Conservation (phyloP, 2,888 invertebrate species). For the Ormyrus thymus region DNA sequence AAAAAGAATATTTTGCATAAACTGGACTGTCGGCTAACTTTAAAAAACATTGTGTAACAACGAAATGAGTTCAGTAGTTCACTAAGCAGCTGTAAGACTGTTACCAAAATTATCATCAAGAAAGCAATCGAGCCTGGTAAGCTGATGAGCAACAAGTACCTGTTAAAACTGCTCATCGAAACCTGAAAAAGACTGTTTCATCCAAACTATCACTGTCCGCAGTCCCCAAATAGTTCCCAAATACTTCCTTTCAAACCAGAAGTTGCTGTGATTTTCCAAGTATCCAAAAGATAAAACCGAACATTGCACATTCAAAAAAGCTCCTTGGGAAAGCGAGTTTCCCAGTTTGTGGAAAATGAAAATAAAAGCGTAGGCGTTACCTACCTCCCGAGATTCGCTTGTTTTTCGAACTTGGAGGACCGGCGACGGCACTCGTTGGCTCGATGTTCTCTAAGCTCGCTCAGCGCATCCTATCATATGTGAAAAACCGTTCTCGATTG, state of each 20-base stretch:
- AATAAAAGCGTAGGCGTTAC: slow-evolving; percentile 38
- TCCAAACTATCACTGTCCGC: too few relatives aligned
- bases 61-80: too few relatives aligned
- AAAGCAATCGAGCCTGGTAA: not conserved
- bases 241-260: not conserved
- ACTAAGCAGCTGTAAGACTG: too few relatives aligned
- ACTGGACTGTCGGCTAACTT: not conserved
- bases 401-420: slow-evolving; percentile 1
- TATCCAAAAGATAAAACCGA: too few relatives aligned
- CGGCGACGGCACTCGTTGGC: not conserved
- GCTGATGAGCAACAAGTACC: slow-evolving; percentile 28
- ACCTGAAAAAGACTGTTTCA: too few relatives aligned
- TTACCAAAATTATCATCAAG: not conserved
- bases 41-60: not conserved
- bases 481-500: slow-evolving; percentile 3
- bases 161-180: slow-evolving; percentile 15
- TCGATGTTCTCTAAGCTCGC: not conserved
- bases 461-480: slow-evolving; percentile 39
- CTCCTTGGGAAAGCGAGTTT: not conserved
- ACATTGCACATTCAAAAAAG: not conserved
- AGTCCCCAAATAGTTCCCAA: not conserved
- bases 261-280: not conserved
- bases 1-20: not conserved
- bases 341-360: not conserved
- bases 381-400: slow-evolving; percentile 20